phyloP scores from a whole-genome alignment of 2,113 vertebrate genomes.

The Xiphophorus couchianus region DNA sequence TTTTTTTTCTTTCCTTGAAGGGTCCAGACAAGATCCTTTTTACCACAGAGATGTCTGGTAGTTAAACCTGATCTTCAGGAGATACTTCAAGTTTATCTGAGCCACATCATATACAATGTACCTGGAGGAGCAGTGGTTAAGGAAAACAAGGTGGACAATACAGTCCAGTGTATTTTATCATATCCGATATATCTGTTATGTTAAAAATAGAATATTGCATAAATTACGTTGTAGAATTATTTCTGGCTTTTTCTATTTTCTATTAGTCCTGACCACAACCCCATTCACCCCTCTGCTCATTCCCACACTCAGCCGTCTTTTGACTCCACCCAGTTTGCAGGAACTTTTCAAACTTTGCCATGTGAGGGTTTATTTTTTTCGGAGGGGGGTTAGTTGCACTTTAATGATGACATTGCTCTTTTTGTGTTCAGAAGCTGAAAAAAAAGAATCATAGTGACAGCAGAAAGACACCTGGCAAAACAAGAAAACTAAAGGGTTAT shows the following conservation, averaged over 20 bases:
- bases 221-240: background rate
- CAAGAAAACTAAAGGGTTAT: background rate
- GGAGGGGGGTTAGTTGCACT: too few relatives aligned
- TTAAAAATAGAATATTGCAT: background rate
- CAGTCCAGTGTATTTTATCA: background rate
- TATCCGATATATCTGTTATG: background rate
- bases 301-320: too few relatives aligned
- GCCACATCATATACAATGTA: slow-evolving; percentile 97
- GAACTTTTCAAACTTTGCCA: too few relatives aligned
- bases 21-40: slow-evolving; percentile 42
- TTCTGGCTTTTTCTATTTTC: background rate
- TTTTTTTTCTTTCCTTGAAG: slow-evolving; percentile 21
- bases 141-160: slow-evolving; percentile 41
- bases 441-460: background rate
- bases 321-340: too few relatives aligned
- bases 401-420: background rate
- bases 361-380: too few relatives aligned
- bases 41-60: slow-evolving; percentile 96
- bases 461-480: background rate
- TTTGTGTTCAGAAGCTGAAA: background rate
- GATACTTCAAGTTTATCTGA: slow-evolving; percentile 96
- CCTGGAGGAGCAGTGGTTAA: slow-evolving; percentile 82
- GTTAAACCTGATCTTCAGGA: slow-evolving; percentile 97
- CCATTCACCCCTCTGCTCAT: too few relatives aligned
- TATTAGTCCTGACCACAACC: too few relatives aligned